Conservation (phyloP, 2,888 invertebrate genomes). For the Prosopocoilus inquinatus region DNA sequence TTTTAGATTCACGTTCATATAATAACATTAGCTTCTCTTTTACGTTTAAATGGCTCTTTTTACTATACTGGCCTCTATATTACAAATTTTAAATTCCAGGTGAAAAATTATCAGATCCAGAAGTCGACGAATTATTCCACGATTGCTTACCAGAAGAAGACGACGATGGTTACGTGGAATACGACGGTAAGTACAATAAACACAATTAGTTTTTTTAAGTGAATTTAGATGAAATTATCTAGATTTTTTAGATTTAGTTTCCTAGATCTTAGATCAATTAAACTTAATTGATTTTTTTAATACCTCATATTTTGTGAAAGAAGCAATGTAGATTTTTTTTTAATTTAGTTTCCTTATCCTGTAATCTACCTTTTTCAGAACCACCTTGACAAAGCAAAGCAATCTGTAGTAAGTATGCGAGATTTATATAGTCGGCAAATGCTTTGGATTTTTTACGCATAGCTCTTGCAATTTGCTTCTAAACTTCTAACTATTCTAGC, state of each 20-base stretch:
- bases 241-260: too few species aligned
- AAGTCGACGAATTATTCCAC: slow-evolving; percentile 76
- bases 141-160: slow-evolving; percentile 90
- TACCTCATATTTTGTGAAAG: neutral
- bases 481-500: too few species aligned
- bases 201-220: neutral
- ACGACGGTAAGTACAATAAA: slow-evolving; percentile 74
- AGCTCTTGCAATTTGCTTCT: too few species aligned
- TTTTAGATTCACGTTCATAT: too few species aligned
- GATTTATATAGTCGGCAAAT: neutral
- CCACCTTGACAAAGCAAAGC: too few species aligned
- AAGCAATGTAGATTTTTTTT: slow-evolving; percentile 1
- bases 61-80: neutral
- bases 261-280: too few species aligned
- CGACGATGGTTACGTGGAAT: slow-evolving; percentile 90
- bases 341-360: neutral
- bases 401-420: neutral
- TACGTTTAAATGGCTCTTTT: neutral
- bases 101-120: slow-evolving; percentile 74
- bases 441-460: too few species aligned
- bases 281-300: neutral
- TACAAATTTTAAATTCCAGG: slow-evolving; percentile 55
- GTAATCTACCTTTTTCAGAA: too few species aligned
- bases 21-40: too few species aligned
- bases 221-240: neutral